Conservation (phyloP, 2,797 vertebrate genomes). For the Phoeniculus purpureus region DNA sequence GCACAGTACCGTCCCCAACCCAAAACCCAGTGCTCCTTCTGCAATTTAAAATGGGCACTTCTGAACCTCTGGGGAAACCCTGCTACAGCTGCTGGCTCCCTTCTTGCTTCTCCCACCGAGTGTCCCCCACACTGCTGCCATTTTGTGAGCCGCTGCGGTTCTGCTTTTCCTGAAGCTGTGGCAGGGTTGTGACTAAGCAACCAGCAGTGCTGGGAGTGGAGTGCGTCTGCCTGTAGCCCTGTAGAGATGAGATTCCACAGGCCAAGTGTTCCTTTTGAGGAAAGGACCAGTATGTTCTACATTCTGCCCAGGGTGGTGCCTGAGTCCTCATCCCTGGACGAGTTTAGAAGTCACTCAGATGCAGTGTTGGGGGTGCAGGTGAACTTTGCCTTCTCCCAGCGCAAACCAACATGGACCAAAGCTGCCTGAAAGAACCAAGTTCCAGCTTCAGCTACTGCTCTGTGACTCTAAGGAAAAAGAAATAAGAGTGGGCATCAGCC, state of each 20-base stretch:
- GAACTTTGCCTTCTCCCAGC: too few relatives aligned
- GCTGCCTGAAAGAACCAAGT: too few relatives aligned
- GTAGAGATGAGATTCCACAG: background rate
- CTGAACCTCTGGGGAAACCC: background rate
- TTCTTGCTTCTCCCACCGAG: background rate
- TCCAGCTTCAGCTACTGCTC: too few relatives aligned
- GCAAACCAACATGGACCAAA: too few relatives aligned
- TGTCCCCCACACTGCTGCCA: background rate
- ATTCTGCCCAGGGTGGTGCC: too few relatives aligned
- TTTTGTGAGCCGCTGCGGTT: background rate
- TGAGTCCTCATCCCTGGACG: too few relatives aligned
- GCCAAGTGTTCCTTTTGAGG: background rate
- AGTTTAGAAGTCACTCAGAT: too few relatives aligned
- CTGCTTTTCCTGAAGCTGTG: background rate
- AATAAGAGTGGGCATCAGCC: too few relatives aligned
- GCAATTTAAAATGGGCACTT: background rate
- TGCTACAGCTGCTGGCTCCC: background rate
- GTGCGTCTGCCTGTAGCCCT: rapidly evolving
- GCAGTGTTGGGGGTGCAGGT: too few relatives aligned
- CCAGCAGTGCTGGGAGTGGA: background rate
- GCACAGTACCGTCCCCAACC: background rate
- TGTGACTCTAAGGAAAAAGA: too few relatives aligned
- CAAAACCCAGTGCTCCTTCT: background rate
- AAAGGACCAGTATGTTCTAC: background rate
- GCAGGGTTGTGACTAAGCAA: background rate